Conservation (phyloP, 1,140 invertebrate genomes). For the Dinoponera quadriceps region DNA sequence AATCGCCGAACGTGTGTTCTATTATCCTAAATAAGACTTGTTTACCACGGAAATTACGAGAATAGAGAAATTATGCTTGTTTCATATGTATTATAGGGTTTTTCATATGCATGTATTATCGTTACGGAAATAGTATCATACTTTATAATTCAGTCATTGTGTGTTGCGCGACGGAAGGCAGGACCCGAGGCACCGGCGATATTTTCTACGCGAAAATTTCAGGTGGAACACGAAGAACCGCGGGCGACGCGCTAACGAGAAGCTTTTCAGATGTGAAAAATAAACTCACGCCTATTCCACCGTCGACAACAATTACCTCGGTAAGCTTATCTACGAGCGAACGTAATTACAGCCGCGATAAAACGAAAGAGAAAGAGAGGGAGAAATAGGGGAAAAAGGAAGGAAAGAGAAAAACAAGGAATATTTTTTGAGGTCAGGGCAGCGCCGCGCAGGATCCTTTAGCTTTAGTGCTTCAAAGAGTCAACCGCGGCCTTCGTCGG, state of each 20-base stretch:
- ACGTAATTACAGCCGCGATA: slow-evolving; percentile 19
- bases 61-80: no score
- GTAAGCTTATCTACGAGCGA: slow-evolving; percentile 22
- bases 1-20: neutral
- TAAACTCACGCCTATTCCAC: slow-evolving; percentile 1
- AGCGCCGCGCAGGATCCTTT: slow-evolving; percentile 78
- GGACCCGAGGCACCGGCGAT: neutral
- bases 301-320: slow-evolving; percentile 1
- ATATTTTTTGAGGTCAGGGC: slow-evolving; percentile 82
- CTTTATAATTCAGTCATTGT: neutral
- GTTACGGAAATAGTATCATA: no score
- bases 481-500: slow-evolving; percentile 67
- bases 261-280: neutral
- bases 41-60: no score
- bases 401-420: neutral
- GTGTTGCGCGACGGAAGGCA: neutral
- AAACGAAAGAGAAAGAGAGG: neutral
- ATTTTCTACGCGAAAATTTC: neutral
- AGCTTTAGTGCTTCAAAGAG: slow-evolving; percentile 71
- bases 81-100: no score
- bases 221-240: neutral
- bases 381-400: neutral
- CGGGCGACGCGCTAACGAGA: no score
- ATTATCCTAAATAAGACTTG: no score
- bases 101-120: no score